Evolutionary conservation across 2,888 invertebrate species (phyloP), one percentile per base, ranked within the genome.

Genomic region (Phrixothrix hirtus): DNA sequence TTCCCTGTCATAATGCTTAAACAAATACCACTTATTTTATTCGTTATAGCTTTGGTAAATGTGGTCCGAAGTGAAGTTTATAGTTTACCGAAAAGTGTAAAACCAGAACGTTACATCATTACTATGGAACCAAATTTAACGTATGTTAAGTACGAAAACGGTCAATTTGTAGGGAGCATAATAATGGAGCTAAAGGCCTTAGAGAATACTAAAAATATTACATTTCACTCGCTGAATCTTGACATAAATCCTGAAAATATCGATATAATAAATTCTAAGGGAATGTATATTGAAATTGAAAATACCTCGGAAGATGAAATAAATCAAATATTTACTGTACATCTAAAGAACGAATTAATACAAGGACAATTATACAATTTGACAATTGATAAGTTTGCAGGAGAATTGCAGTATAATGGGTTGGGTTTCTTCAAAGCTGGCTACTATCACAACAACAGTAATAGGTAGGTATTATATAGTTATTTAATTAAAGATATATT

Each of bases 201-300:
- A n/a, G n/a, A n/a, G n/a, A n/a, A n/a, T n/a, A 43, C 55, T 1
- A 32, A 38, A 2, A 43, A 27, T 10, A 51, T 59, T 16, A 51
- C 39, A 7, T 21, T 61, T 1, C 60, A 61, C 36, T 12, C 27
- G n/a, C 25, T 25, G 12, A 13, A 36, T 4, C 9, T 47, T 7
- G 7, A 27, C 7, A 30, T 49, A 34, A 10, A 15, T 10, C 7
- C 7, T 3, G 12, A n/a, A 10, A n/a, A 14, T 5, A 15, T 53
- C n/a, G 21, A 17, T 13, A 10, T 54, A 0, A n/a, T 17, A n/a
- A 12, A 14, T 10, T 7, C 38, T 1, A 7, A 7, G 6, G 30
- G 36, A 10, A 25, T 10, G 9, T 29, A 51, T 25, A 16, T 45
- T 12, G n/a, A 35, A 34, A 9, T 35, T 9, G 14, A 12, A 2